Conservation (phyloP, 2,888 invertebrate genomes). For the Epirrhoe tristata region DNA sequence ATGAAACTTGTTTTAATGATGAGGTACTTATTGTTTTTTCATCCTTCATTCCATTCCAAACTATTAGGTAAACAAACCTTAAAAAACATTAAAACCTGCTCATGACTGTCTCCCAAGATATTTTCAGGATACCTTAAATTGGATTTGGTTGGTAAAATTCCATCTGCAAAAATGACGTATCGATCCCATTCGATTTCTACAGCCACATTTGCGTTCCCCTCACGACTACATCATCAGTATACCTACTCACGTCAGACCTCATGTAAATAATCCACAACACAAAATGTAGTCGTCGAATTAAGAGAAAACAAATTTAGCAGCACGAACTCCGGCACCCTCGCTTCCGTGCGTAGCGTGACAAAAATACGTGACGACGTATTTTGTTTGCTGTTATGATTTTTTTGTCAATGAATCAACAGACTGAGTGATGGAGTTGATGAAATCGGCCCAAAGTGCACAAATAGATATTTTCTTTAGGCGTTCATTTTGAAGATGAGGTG, state of each 20-base stretch:
- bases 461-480: not conserved
- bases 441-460: not conserved
- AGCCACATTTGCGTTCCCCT: slow-evolving; percentile 52
- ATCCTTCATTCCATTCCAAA: too few species aligned
- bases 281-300: slow-evolving; percentile 53
- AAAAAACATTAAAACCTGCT: too few species aligned
- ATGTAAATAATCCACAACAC: slow-evolving; percentile 54
- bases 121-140: not conserved
- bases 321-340: slow-evolving; percentile 40
- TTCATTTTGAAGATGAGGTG: too few species aligned
- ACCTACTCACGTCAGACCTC: slow-evolving; percentile 58
- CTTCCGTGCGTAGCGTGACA: slow-evolving; percentile 44
- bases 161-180: not conserved
- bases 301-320: slow-evolving; percentile 55
- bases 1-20: too few species aligned
- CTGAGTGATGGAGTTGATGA: not conserved
- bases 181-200: slow-evolving; percentile 44
- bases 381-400: not conserved
- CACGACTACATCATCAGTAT: slow-evolving; percentile 54
- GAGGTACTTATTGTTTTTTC: too few species aligned
- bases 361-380: slow-evolving; percentile 26
- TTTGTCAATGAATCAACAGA: slow-evolving; percentile 28
- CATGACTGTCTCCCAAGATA: too few species aligned
- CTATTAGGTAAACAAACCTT: too few species aligned
- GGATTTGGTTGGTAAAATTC: not conserved